Base-by-base conservation (phyloP, 2,888 invertebrate species). In the Tetranychus piercei region DNA sequence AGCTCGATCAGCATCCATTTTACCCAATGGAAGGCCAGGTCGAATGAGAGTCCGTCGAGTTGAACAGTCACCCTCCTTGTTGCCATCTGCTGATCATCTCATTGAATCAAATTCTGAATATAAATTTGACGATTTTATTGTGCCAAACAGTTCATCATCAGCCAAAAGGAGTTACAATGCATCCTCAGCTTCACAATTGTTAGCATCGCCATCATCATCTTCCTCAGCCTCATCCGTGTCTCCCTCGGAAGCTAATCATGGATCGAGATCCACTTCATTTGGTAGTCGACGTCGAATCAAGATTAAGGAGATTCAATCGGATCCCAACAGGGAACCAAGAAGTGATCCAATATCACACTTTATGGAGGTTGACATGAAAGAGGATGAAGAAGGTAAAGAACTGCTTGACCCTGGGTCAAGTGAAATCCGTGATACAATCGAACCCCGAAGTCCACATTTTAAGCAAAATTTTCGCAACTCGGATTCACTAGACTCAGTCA, bases 141-240 rank as follows among this genome's bases (percentile, higher is more conserved):
- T 55, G 55, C 55, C 55, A 55, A 55, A 55, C 55, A 55, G 55
- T 55, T 55, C 55, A 55, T 55, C 55, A 55, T 55, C 55, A 55
- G 55, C 55, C 55, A 55, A 55, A 55, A 55, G 55, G 15, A 55
- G 5, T 34, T 34, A 34, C 34, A 34, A 34, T 34, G 3, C 34
- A 34, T 34, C 34, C 5, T 55, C 55, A 55, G 15, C 55, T 15
- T 55, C 55, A 3, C 9, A n/a, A n/a, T n/a, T 55, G 6, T 55
- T 55, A 55, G 15, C 15, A 34, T 34, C 34, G 34, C 34, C 34
- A 34, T 55, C 55, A 55, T 15, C 55, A 5, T 7, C 55, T 55
- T 55, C 55, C 1, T 55, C 15, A 55, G 55, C 34, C 3, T 34
- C 34, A 34, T 34, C 34, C 34, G 34, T 5, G 7, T 55, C 11